Base-by-base conservation (phyloP, 2,113 vertebrate species). In the Sapayoa aenigma region DNA sequence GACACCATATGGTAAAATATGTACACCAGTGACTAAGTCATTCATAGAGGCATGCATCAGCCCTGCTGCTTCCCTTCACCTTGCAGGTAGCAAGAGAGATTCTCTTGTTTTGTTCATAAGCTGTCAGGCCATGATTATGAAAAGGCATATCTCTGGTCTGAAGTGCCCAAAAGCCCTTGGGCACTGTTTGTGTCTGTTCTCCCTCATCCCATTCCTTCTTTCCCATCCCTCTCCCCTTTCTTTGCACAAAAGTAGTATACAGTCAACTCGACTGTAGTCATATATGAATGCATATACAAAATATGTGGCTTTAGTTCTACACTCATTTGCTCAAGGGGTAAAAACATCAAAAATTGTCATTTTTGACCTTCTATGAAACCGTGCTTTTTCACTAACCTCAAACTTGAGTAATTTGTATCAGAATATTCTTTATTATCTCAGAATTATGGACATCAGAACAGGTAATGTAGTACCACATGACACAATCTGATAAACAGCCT, bases 1-100 rank as follows among this genome's bases (percentile, higher is more conserved):
- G 96, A 95, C 90, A 93, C 95, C 97, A 97, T 85, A 93, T 97
- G 96, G 97, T 82, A 90, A 95, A 95, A 94, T 15, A 90, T 5
- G 66, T 75, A 68, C 22, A 52, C 82, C 60, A 86, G 90, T 90
- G 96, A 97, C 94, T 94, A 90, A 96, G 90, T 87, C 47, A 85
- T 93, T 97, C 96, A 91, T 37, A 86, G 94, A 95, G 92, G 88
- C 55, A 86, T 63, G 42, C 39, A 94, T 81, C 56, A 83, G 52
- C 75, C 65, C 23, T 52, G 82, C 60, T 65, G 53, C 84, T 94
- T 90, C 79, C 60, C 94, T 90, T 94, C 71, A 72, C 83, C 77
- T 82, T 62, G 73, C 76, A 86, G 95, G 95, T 33, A 88, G 81
- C 74, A 79, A 89, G 81, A 89, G 79, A 75, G 56, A 60, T 68